phyloP scores from a whole-genome alignment of 2,797 vertebrate species.

The Ctenopoma multispine region DNA sequence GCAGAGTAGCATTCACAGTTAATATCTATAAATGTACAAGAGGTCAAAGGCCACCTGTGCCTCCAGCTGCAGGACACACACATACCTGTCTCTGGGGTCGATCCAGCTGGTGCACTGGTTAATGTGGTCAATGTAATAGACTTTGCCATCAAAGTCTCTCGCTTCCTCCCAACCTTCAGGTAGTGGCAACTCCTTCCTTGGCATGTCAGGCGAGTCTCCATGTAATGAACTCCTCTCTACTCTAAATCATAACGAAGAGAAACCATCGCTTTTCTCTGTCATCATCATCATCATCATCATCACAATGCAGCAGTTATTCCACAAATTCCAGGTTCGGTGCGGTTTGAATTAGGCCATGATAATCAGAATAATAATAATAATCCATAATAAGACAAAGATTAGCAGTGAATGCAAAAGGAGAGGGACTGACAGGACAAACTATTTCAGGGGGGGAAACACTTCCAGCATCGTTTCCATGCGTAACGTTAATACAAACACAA shows the following conservation, averaged over 20 bases:
- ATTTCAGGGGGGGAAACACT: neutral
- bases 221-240: slow-evolving; percentile 79
- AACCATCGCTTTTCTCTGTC: slow-evolving; percentile 65
- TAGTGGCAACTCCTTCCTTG: slow-evolving; percentile 96
- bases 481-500: neutral
- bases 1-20: neutral
- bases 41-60: slow-evolving; percentile 38
- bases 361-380: slow-evolving; percentile 35
- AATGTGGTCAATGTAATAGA: slow-evolving; percentile 95
- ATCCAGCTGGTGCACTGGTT: slow-evolving; percentile 96
- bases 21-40: neutral
- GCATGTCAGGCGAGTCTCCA: slow-evolving; percentile 92
- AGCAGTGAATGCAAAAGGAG: slow-evolving; percentile 3
- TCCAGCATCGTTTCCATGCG: slow-evolving; percentile 20
- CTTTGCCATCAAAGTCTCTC: slow-evolving; percentile 95
- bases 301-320: slow-evolving; percentile 31
- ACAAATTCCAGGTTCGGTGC: slow-evolving; percentile 33
- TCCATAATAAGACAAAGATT: slow-evolving; percentile 70
- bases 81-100: slow-evolving; percentile 96
- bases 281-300: slow-evolving; percentile 23
- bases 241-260: slow-evolving; percentile 69
- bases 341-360: slow-evolving; percentile 53
- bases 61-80: neutral
- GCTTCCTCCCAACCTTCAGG: slow-evolving; percentile 98
- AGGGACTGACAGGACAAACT: neutral